Percentiles rank a stretch among this genome's conserved stretches.
These are phyloP conservation scores for Hippocampus zosterae DNA, from an alignment of 2,113 vertebrate genomes.

Conservation along the genomic window DNA sequence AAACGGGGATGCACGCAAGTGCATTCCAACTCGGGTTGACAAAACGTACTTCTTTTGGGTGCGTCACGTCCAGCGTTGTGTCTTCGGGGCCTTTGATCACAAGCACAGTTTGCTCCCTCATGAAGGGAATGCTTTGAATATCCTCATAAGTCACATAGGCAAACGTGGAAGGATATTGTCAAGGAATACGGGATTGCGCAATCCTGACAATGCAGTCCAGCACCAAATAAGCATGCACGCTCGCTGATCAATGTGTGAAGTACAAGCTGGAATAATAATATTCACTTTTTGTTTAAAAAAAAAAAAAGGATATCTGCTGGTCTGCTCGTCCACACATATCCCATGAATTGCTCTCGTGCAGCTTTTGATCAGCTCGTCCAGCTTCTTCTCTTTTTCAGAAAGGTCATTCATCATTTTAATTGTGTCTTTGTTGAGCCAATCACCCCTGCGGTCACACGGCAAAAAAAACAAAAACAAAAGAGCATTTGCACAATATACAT, in stretches of 20 bases:
- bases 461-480: not conserved
- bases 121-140: slow-evolving; percentile 81
- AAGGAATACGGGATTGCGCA: slow-evolving; percentile 60
- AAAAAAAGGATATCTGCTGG: slow-evolving; percentile 86
- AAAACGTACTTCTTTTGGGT: slow-evolving; percentile 84
- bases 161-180: slow-evolving; percentile 75
- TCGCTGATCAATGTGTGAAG: not conserved
- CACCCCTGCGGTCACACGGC: slow-evolving; percentile 70
- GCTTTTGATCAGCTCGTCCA: slow-evolving; percentile 87
- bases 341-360: slow-evolving; percentile 80
- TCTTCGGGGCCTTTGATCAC: slow-evolving; percentile 92
- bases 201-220: not conserved
- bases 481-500: not conserved
- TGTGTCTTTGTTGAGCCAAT: not conserved
- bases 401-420: slow-evolving; percentile 63
- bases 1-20: not conserved
- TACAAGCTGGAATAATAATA: not conserved
- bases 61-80: slow-evolving; percentile 91
- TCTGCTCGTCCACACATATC: slow-evolving; percentile 80
- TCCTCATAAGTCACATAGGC: slow-evolving; percentile 93
- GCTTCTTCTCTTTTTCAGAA: slow-evolving; percentile 80
- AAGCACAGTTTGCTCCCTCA: slow-evolving; percentile 93
- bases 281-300: no score
- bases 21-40: not conserved
- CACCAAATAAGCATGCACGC: not conserved